Base-by-base conservation (phyloP, 2,113 vertebrate species). In the Microcebus murinus region DNA sequence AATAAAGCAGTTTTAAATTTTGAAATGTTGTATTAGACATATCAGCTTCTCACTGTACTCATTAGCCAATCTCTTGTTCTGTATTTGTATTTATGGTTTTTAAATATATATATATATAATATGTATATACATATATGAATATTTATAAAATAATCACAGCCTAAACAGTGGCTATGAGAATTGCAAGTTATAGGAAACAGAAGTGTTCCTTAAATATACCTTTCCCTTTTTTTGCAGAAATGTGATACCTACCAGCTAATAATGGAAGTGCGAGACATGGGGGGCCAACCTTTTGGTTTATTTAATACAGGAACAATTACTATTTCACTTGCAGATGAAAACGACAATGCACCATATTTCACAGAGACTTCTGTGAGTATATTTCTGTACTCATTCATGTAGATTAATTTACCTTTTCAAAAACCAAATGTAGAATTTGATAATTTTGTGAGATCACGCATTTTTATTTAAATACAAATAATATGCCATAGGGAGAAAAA, bases 271-370 rank as follows among this genome's bases (percentile, higher is more conserved):
- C 98, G 98, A 98, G 99, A 99, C 94, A 98, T 99, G 99, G 12
- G 89, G 0, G 99, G 99, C 8, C 94, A 93, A 59, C 0, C 18
- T 6, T 96, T n/a, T 1, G 99, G 99, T 87, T 98, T 99, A 87
- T 98, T 91, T 70, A 99, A 39, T 1, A 99, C 99, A 1, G 99
- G 98, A 73, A 99, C 98, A 31, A 99, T 96, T 50, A 98, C 99
- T 4, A 93, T 99, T 95, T 84, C 15, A 4, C 81, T 99, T 0
- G 70, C 86, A 6, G 99, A 99, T 84, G 98, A 98, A 74, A 99
- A 99, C 90, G 99, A 99, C 97, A 99, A 99, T 80, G 96, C 99
- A 27, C 99, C 99, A 0, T 98, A 79, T 82, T 99, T 99, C 97
- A 97, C n/a, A 29, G 74, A 98, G 85, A 23, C 55, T 9, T 97